Evolutionary conservation across 2,797 vertebrate species (phyloP), one percentile per base, ranked within the genome.

Genomic region (Arnoldichthys spilopterus): DNA sequence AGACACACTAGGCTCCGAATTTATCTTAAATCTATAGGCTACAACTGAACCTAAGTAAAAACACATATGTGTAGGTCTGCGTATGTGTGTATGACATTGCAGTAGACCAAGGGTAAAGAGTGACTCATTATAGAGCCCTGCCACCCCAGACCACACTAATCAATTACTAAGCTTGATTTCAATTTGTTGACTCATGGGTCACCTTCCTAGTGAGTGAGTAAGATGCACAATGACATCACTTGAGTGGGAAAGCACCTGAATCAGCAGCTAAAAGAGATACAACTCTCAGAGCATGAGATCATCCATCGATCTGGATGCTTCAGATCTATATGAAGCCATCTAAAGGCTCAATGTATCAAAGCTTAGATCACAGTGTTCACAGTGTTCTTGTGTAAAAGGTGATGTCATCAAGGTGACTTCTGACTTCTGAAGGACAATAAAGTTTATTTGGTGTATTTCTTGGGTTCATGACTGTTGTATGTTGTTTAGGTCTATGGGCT

Each of bases 141-240:
- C 83, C 92, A 88, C 76, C 68, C 80, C 77, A 76, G 54, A 81
- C 67, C 61, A 59, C 47, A 83, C 53, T 81, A 82, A 90, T 88
- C 84, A 70, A 81, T 85, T 71, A 80, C 37, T 30, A 79, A 84
- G 68, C 7, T 37, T 85, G 80, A 86, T 86, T 83, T 72, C 74
- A 79, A 62, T 78, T 67, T 53, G 22, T 1, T 3, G 9, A 71
- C 70, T 24, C 59, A 66, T 40, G 24, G 71, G 74, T 85, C 86
- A 90, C 89, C 84, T 89, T 90, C 81, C 88, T 77, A 87, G 74
- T 84, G 81, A 78, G 71, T 82, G 79, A 86, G 63, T 79, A 75
- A 76, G 30, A 71, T 68, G 59, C 59, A 22, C 72, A 5, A 22
- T 81, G 76, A 86, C 74, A 81, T 84, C 67, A 81, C 40, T 76